Percentiles rank a stretch among this genome's conserved stretches.
These are phyloP conservation scores for Pardosa pseudoannulata DNA, from an alignment of 2,888 invertebrate species.

Conservation along the genomic window DNA sequence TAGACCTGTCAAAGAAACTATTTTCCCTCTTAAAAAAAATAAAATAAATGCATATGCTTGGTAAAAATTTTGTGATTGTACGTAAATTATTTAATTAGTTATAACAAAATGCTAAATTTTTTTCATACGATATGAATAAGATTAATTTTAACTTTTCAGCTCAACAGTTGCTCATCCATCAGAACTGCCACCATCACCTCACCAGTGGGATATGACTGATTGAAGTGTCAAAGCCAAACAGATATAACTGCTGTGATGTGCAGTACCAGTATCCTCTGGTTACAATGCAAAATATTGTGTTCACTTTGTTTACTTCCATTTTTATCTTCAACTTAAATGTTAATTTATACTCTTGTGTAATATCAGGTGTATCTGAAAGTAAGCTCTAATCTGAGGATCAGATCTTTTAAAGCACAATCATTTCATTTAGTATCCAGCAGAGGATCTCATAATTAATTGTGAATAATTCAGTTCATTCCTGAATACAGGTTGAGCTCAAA, in stretches of 20 bases:
- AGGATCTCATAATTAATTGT: neutral
- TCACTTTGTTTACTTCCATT: constrained; percentile 42
- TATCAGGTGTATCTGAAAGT: neutral
- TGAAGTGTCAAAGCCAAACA: constrained; percentile 36
- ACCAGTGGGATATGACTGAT: constrained; percentile 91
- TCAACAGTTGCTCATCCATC: constrained; percentile 98
- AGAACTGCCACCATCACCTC: constrained; percentile 98
- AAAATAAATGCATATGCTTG: too few species aligned
- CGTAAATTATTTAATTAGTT: too few species aligned
- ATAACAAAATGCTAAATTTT: too few species aligned
- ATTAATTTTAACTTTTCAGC: too few species aligned
- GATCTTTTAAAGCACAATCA: constrained; percentile 10
- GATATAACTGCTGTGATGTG: constrained; percentile 48
- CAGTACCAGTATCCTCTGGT: constrained; percentile 8
- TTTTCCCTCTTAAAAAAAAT: too few species aligned
- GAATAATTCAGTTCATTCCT: neutral
- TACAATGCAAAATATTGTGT: constrained; percentile 33
- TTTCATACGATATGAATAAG: too few species aligned
- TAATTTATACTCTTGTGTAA: constrained; percentile 33
- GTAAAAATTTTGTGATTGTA: too few species aligned
- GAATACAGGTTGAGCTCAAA: neutral
- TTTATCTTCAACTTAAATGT: constrained; percentile 17
- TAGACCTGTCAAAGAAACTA: too few species aligned
- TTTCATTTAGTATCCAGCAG: constrained; percentile 12
- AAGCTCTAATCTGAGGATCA: neutral